These are phyloP conservation scores for Lasioglossum leucozonium DNA, from an alignment of 2,888 invertebrate genomes.

Conservation along the genomic window DNA sequence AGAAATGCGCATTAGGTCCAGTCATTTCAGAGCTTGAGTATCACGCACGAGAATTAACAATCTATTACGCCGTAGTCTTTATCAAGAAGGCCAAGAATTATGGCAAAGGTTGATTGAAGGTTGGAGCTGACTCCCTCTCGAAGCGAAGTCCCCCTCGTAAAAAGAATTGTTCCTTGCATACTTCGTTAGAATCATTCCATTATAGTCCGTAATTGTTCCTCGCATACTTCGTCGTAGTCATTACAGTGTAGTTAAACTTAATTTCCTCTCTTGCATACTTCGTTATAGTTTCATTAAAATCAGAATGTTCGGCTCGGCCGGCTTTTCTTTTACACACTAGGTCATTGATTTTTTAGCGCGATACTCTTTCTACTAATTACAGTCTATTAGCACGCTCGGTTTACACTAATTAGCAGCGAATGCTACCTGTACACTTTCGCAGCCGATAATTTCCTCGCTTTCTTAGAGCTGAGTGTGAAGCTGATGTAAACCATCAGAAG, in stretches of 20 bases:
- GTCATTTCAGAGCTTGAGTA: not conserved
- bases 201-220: not conserved
- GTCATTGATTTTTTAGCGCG: conserved; percentile 1
- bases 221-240: not conserved
- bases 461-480: not conserved
- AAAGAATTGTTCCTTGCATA: not conserved
- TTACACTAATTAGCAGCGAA: not conserved
- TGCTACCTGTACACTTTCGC: not conserved
- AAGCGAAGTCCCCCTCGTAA: not conserved
- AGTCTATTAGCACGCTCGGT: not conserved
- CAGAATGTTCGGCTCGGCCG: not conserved
- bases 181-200: not conserved
- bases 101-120: not conserved
- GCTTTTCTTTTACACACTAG: not conserved
- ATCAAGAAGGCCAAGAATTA: not conserved
- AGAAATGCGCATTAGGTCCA: not conserved
- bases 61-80: not conserved
- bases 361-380: conserved; percentile 8
- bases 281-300: conserved; percentile 7
- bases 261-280: not conserved
- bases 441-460: not conserved
- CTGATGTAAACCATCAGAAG: not conserved
- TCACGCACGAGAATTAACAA: not conserved
- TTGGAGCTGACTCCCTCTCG: not conserved
- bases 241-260: not conserved